Percentiles rank a stretch among this genome's conserved stretches.
These are phyloP conservation scores for Drosophila niveifrons DNA, from an alignment of 2,888 invertebrate genomes.

Conservation along the genomic window DNA sequence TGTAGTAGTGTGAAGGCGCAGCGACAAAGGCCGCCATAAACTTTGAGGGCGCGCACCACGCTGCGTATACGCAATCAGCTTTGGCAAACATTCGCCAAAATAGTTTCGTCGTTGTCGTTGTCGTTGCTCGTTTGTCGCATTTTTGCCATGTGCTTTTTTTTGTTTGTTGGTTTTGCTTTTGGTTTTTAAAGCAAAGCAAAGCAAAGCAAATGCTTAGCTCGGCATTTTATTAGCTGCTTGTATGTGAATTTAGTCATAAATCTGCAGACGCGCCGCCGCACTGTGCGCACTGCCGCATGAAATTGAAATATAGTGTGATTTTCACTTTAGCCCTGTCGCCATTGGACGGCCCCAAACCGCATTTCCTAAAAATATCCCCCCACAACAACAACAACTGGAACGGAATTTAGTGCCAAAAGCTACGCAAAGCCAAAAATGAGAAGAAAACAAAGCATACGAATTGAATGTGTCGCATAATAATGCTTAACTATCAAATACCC, in stretches of 20 bases:
- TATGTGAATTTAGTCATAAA: slow-evolving; percentile 78
- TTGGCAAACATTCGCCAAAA: slow-evolving; percentile 74
- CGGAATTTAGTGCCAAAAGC: slow-evolving; percentile 69
- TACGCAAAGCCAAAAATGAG: slow-evolving; percentile 46
- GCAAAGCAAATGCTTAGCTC: slow-evolving; percentile 70
- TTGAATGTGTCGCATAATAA: neutral
- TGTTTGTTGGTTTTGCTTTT: slow-evolving; percentile 23
- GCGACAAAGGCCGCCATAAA: slow-evolving; percentile 66
- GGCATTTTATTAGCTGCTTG: slow-evolving; percentile 78
- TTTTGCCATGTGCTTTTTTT: slow-evolving; percentile 1
- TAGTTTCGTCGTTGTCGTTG: slow-evolving; percentile 52
- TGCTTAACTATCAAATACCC: slow-evolving; percentile 40
- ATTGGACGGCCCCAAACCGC: slow-evolving; percentile 4
- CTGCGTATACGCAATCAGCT: slow-evolving; percentile 78
- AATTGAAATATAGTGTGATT: slow-evolving; percentile 81
- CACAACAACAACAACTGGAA: slow-evolving; percentile 27
- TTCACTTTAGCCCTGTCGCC: slow-evolving; percentile 65
- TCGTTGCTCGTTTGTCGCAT: slow-evolving; percentile 21
- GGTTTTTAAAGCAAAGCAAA: slow-evolving; percentile 55
- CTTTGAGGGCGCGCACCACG: slow-evolving; percentile 64
- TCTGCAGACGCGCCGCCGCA: slow-evolving; percentile 71
- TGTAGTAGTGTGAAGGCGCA: slow-evolving; percentile 19
- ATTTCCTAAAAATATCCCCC: slow-evolving; percentile 7
- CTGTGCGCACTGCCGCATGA: slow-evolving; percentile 77
- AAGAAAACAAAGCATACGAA: slow-evolving; percentile 35